phyloP scores from a whole-genome alignment of 2,888 invertebrate genomes.

The Tetragonisca angustula region DNA sequence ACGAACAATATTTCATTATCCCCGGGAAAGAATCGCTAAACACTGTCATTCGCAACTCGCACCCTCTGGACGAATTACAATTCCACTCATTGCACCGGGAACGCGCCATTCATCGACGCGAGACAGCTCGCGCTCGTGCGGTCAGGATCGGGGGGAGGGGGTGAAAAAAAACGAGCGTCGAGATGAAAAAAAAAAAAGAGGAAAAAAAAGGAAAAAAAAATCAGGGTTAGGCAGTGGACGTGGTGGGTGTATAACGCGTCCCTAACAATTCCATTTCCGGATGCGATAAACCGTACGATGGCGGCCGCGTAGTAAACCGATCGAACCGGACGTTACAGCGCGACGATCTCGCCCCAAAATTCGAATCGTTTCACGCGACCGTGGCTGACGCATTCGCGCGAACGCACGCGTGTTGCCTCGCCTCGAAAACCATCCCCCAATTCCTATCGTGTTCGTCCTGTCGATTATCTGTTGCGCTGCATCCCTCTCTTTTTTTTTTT shows the following conservation, averaged over 20 bases:
- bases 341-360: slow-evolving; percentile 65
- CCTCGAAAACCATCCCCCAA: not conserved
- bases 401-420: slow-evolving; percentile 7
- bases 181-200: slow-evolving; percentile 4
- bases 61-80: not conserved
- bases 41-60: not conserved
- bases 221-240: slow-evolving; percentile 48
- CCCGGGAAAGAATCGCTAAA: not conserved
- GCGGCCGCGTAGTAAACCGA: slow-evolving; percentile 75
- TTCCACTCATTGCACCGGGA: not conserved
- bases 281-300: slow-evolving; percentile 72
- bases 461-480: slow-evolving; percentile 30
- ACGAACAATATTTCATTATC: not conserved
- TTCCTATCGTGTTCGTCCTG: not conserved
- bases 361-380: slow-evolving; percentile 70
- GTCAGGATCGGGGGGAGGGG: slow-evolving; percentile 17
- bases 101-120: slow-evolving; percentile 32
- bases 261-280: slow-evolving; percentile 76
- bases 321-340: slow-evolving; percentile 66
- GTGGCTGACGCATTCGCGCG: slow-evolving; percentile 35
- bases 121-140: slow-evolving; percentile 42
- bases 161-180: slow-evolving; percentile 20
- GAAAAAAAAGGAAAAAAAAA: slow-evolving; percentile 31
- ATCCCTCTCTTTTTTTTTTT: not conserved
- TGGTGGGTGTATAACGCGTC: slow-evolving; percentile 54